Evolutionary conservation across 2,113 vertebrate species (phyloP), one percentile per base, ranked within the genome.

Genomic region (Serinus canaria): DNA sequence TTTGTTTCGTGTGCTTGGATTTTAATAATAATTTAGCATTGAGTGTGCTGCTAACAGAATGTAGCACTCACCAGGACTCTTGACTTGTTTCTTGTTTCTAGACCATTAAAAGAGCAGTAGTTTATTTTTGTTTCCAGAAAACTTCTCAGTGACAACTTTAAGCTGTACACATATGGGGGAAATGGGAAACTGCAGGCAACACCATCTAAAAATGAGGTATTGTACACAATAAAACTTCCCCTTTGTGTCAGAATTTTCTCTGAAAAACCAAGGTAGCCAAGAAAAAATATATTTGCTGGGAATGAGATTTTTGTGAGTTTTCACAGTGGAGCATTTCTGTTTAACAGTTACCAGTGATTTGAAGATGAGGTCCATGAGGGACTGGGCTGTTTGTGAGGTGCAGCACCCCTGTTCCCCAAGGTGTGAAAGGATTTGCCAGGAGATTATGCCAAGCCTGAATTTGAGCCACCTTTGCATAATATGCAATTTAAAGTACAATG

Each of bases 61-160:
- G 22, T 43, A 73, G 79, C 63, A 55, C 33, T 64, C 41, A n/a
- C 6, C 62, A 69, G 31, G 31, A 53, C 64, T 72, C 50, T 52
- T 90, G 30, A 69, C 41, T 56, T 60, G 43, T 80, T 89, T 85
- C 58, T 68, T 70, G 59, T 85, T 88, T 88, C 25, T 49, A 50
- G 33, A 89, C 68, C 50, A 31, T 63, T 87, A 43, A 94, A 83
- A 91, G 25, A 94, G 24, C 91, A 62, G 33, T 72, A 44, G 43
- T 52, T 87, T 85, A 24, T 95, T 94, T 96, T 92, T 87, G 31
- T 92, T 96, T 96, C 41, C 92, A 98, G 98, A 91, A 91, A 96
- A 46, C 95, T 98, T 79, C 35, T 98, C 53, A 94, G 96, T 8
- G 87, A 95, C 35, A 81, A 97, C 69, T 98, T 98, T 66, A 66